Evolutionary conservation across 2,888 invertebrate genomes (phyloP), one percentile per base, ranked within the genome.

Genomic region (Acleris sparsana): DNA sequence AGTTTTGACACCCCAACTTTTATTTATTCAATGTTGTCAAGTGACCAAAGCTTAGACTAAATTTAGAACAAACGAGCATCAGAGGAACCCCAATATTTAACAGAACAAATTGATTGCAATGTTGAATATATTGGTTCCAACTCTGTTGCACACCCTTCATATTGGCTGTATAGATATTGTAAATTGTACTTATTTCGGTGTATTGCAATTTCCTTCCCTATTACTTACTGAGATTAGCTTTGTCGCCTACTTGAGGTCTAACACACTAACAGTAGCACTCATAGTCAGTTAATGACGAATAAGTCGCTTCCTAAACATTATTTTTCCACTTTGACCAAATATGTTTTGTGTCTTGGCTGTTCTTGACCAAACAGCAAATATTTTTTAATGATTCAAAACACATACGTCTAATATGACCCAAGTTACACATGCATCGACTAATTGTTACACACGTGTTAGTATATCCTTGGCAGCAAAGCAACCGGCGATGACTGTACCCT

Each of bases 1-100:
- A 96, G 96, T 94, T 56, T 67, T 62, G 59, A 61, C 51, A 46
- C 44, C 49, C 51, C 55, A 20, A 18, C 59, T 55, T 53, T 22
- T 62, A 48, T 56, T 69, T 69, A 29, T 61, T 73, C 62, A 68
- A 71, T 77, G 80, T 78, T 80, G 75, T 77, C 68, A 64, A 73
- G 71, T 75, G 68, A 66, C 49, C 44, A 53, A 67, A 55, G 62
- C 60, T 66, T 72, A 70, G 58, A 67, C 5, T 17, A 53, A 57
- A 25, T 16, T 49, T 67, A 63, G 63, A 29, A 17, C 33, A n/a
- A 11, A 43, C 17, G n/a, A 46, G 55, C 55, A 60, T 16, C 51
- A 59, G 67, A 63, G 60, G 51, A 63, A 63, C 60, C 33, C n/a
- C 11, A 58, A 7, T 7, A 44, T 48, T 22, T 9, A 2, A 53